These are phyloP conservation scores for Larimichthys polyactis DNA, from an alignment of 2,113 vertebrate species.

Conservation along the genomic window DNA sequence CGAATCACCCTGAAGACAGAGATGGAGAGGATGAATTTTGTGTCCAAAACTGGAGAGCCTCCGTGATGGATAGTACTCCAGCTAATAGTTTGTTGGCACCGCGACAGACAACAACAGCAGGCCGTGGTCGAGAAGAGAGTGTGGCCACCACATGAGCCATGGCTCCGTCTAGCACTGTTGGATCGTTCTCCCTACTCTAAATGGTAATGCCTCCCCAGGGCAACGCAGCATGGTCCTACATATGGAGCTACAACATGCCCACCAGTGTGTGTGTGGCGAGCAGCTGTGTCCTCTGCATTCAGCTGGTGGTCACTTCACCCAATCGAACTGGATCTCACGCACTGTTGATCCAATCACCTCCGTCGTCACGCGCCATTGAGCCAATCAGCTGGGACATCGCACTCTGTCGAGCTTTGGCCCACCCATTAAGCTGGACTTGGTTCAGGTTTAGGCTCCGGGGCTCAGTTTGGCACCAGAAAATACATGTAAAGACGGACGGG, in stretches of 20 bases:
- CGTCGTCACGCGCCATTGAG: slow-evolving; percentile 63
- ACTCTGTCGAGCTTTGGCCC: slow-evolving; percentile 36
- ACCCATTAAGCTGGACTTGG: slow-evolving; percentile 17
- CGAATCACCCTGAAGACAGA: slow-evolving; percentile 37
- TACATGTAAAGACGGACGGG: background rate
- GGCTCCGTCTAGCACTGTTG: slow-evolving; percentile 52
- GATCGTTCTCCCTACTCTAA: slow-evolving; percentile 73
- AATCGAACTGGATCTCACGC: slow-evolving; percentile 71
- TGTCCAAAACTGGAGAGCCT: slow-evolving; percentile 45
- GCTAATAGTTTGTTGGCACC: slow-evolving; percentile 67
- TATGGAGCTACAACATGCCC: slow-evolving; percentile 56
- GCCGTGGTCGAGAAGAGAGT: slow-evolving; percentile 44
- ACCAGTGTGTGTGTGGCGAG: slow-evolving; percentile 3
- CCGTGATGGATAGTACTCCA: slow-evolving; percentile 67
- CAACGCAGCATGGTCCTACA: slow-evolving; percentile 62
- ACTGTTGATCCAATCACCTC: slow-evolving; percentile 72
- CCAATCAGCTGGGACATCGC: slow-evolving; percentile 57
- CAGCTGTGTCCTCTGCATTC: slow-evolving; percentile 62
- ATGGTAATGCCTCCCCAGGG: slow-evolving; percentile 78
- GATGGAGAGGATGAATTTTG: slow-evolving; percentile 42
- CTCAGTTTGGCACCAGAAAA: background rate
- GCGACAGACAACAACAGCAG: slow-evolving; percentile 49
- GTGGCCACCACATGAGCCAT: slow-evolving; percentile 56
- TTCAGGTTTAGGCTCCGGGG: slow-evolving; percentile 19
- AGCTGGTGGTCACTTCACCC: slow-evolving; percentile 63